Evolutionary conservation across 2,797 vertebrate genomes (phyloP), one percentile per base, ranked within the genome.

Genomic region (Todus mexicanus): DNA sequence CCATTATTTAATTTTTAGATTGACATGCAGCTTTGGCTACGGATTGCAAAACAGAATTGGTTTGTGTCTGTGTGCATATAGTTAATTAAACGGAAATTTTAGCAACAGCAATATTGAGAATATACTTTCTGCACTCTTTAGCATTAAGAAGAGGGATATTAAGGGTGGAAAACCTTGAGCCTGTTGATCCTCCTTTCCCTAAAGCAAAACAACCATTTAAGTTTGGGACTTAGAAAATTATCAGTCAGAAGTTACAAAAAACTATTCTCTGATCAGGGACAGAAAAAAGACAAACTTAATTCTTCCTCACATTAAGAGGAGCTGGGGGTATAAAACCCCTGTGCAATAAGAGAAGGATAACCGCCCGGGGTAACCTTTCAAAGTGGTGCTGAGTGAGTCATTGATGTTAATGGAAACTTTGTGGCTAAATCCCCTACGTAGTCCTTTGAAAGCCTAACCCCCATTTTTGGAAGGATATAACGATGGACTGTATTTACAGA

Each of bases 171-270:
- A 66, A 93, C 54, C 76, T 94, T 87, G 87, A 97, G 94, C 88
- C 71, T 94, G 84, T 96, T 96, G 94, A 96, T 96, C 96, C 78
- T 97, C 93, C 94, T 94, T 96, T 91, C 93, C 96, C 96, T 95
- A 89, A 75, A 96, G 94, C 92, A 94, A 97, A 97, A 92, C 91
- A 95, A 83, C 84, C 80, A 95, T 90, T 96, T 94, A 68, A 76
- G 37, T 95, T 97, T 72, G 82, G 87, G 94, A 95, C 64, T 84
- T 90, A 80, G 82, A 93, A 85, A 92, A 94, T 95, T 72, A 87
- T 86, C 94, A 96, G 71, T 72, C 92, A 94, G 83, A 84, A 93
- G 77, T 60, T 73, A 72, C 64, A 61, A 74, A 65, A 87, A 89
- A 21, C 37, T 54, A 4, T 91, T 92, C 84, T 95, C 84, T 95